A percentile compares a stretch with the other conserved stretches of the same genome.
These are phyloP conservation scores for Apogon hyalosoma DNA, from an alignment of 2,797 vertebrate genomes.

Conservation along the genomic window DNA sequence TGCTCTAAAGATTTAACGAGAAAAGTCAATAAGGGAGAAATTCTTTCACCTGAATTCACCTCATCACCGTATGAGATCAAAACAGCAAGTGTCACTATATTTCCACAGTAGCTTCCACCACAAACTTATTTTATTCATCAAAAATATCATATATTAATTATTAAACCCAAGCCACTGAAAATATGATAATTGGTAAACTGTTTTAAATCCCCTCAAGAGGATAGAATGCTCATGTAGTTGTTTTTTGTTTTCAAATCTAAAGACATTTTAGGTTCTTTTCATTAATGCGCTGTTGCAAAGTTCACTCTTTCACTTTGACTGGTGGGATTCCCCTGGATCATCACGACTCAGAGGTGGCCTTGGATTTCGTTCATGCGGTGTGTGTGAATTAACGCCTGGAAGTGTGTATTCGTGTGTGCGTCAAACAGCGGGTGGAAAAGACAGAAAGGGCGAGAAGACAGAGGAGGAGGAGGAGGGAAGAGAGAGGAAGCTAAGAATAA, in stretches of 20 bases:
- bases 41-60: conserved; percentile 23
- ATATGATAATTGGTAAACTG: too few species aligned
- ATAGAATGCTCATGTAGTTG: too few species aligned
- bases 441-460: conserved; percentile 1
- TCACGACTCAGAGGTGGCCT: conserved; percentile 28
- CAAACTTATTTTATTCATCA: neutral
- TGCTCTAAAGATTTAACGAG: conserved; percentile 28
- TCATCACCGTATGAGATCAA: conserved; percentile 6
- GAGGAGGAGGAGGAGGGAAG: neutral
- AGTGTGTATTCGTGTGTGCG: conserved; percentile 23
- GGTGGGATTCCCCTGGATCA: conserved; percentile 9
- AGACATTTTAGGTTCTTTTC: too few species aligned
- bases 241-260: too few species aligned
- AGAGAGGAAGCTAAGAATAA: neutral
- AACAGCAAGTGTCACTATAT: neutral
- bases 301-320: conserved; percentile 14
- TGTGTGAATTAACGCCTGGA: neutral
- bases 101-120: neutral
- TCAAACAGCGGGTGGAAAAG: neutral
- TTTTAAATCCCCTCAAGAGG: too few species aligned
- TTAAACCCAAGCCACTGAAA: too few species aligned
- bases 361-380: neutral
- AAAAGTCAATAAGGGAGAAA: conserved; percentile 22
- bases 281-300: conserved; percentile 5
- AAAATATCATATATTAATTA: too few species aligned